These are phyloP conservation scores for Aegotheles bennettii DNA, from an alignment of 2,113 vertebrate species.

Conservation along the genomic window DNA sequence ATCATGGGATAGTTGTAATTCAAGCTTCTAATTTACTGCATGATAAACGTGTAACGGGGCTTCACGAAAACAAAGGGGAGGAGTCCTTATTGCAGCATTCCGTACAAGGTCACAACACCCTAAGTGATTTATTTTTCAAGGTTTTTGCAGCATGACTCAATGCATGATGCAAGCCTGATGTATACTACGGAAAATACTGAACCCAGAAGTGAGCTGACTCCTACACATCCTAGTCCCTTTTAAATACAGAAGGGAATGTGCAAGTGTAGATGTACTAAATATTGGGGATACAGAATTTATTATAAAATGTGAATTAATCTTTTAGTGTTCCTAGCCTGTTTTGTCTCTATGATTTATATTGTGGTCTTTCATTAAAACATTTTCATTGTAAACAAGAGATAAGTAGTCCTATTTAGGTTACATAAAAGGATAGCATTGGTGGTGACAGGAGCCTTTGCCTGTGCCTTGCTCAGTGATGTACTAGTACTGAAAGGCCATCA, in stretches of 20 bases:
- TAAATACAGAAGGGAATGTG: background rate
- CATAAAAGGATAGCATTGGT: background rate
- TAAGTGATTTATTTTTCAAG: background rate
- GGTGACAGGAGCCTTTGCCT: background rate
- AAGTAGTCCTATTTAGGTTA: background rate
- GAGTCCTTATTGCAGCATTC: background rate
- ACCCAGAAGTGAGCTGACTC: background rate
- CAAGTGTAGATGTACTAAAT: background rate
- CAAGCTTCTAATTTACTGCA: background rate
- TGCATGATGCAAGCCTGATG: background rate
- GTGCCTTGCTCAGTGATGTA: background rate
- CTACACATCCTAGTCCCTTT: background rate
- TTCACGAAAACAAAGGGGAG: background rate
- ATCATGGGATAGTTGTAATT: background rate
- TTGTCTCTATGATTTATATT: background rate
- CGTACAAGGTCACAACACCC: background rate
- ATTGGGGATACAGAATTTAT: background rate
- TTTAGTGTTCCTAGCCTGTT: background rate
- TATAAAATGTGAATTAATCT: background rate
- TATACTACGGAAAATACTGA: background rate
- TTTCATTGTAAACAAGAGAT: background rate
- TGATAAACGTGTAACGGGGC: accelerated
- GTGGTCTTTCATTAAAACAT: background rate
- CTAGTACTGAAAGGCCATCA: background rate
- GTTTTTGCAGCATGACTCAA: background rate